phyloP scores from a whole-genome alignment of 2,888 invertebrate species.

The Noctuana brunneofusca region DNA sequence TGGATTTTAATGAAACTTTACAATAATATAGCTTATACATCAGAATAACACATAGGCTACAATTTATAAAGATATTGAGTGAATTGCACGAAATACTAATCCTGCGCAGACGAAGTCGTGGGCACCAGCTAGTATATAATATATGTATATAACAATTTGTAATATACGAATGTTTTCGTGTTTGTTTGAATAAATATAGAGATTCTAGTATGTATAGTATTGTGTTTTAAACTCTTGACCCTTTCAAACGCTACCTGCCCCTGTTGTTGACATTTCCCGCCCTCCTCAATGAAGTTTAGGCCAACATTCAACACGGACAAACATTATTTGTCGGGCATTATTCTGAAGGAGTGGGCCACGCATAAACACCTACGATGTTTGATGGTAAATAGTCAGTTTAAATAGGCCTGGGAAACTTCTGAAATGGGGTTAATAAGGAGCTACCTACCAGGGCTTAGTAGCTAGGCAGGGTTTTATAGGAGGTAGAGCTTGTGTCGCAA shows the following conservation, averaged over 20 bases:
- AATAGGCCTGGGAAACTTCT: conserved; percentile 21
- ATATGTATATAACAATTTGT: too few relatives aligned
- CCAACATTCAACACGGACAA: conserved; percentile 42
- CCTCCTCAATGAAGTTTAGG: conserved; percentile 8
- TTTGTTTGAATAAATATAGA: not conserved
- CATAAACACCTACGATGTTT: conserved; percentile 69
- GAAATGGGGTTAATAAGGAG: not conserved
- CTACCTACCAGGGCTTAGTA: too few relatives aligned
- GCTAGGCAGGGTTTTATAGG: too few relatives aligned
- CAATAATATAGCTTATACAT: too few relatives aligned
- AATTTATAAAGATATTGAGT: too few relatives aligned
- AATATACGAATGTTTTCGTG: too few relatives aligned
- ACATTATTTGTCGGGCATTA: conserved; percentile 54
- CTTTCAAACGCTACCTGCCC: not conserved
- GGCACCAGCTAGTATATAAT: too few relatives aligned
- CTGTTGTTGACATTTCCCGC: conserved; percentile 27
- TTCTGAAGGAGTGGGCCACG: conserved; percentile 57
- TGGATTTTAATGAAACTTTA: too few relatives aligned
- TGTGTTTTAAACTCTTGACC: conserved; percentile 16
- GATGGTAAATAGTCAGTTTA: conserved; percentile 53
- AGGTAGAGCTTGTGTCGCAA: too few relatives aligned
- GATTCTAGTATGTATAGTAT: not conserved
- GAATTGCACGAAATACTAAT: too few relatives aligned
- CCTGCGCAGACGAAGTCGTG: too few relatives aligned
- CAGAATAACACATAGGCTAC: too few relatives aligned